Evolutionary conservation across 2,797 vertebrate genomes (phyloP).

Genomic region (Petrocephalus sullivani): DNA sequence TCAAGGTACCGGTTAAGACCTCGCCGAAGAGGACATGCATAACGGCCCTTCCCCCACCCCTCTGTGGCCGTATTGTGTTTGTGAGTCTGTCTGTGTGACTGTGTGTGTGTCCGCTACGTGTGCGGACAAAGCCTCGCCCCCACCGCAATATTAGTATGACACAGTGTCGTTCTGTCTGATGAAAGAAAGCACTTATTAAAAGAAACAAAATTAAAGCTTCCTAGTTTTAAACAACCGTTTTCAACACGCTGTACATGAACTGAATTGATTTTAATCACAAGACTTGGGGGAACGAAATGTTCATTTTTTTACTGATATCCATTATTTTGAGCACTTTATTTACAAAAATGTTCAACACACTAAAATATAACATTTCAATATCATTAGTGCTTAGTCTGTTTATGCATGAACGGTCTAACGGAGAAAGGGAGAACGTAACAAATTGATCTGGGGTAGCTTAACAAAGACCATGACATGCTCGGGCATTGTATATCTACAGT

Average conservation of each 20-base stretch:
- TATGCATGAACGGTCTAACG: conserved; percentile 60
- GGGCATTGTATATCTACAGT: conserved; percentile 50
- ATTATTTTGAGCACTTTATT: conserved; percentile 75
- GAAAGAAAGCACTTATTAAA: conserved; percentile 43
- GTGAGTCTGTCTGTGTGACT: not conserved
- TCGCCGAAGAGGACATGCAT: not conserved
- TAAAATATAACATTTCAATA: conserved; percentile 83
- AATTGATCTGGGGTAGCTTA: conserved; percentile 52
- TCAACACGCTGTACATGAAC: conserved; percentile 8
- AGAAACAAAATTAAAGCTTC: conserved; percentile 42
- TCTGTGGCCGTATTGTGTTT: conserved; percentile 6
- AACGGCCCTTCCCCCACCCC: not conserved
- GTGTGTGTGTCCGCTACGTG: not conserved
- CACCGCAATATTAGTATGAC: conserved; percentile 42
- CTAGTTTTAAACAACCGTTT: conserved; percentile 39
- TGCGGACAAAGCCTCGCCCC: not conserved
- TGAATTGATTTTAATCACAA: conserved; percentile 18
- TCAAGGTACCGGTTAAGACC: not conserved
- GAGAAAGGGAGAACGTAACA: conserved; percentile 62
- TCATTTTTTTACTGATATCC: conserved; percentile 29
- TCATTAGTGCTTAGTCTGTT: conserved; percentile 68
- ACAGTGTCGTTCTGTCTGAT: conserved; percentile 37
- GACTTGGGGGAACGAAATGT: conserved; percentile 25
- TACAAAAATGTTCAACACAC: conserved; percentile 81
- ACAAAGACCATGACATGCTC: conserved; percentile 67